Base-by-base conservation (phyloP, 2,797 vertebrate species). In the Gobionotothen gibberifrons region DNA sequence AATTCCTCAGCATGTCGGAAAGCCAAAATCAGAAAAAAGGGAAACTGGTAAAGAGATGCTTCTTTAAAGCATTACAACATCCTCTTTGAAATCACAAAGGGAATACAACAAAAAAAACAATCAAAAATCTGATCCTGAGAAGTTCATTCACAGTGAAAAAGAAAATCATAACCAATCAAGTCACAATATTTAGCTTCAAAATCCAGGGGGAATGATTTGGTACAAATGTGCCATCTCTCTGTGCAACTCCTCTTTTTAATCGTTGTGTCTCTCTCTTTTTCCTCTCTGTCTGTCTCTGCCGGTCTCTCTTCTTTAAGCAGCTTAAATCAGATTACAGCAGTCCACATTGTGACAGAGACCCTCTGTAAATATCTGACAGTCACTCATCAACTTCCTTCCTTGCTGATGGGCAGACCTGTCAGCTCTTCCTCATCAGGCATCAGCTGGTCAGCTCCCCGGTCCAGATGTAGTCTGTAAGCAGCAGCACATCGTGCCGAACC, bases 281-380 rank as follows among this genome's bases (percentile, higher is more conserved):
- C 11, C 22, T 19, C 32, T 48, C 72, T 46, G 52, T 47, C 76
- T 74, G 54, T 66, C 51, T 52, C 21, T 19, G 59, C 16, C 42
- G 10, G 52, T 67, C 77, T 69, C 36, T 85, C 83, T 71, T 92
- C 87, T 81, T 86, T 92, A 93, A 94, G 88, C 89, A 83, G 90
- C 87, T 93, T 92, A 89, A 74, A 85, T 81, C 86, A 90, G 90
- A 94, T 90, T 87, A 93, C 62, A 78, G 81, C 86, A 63, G 76
- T 77, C 83, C 77, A 86, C 78, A 88, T 77, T 80, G 64, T 78
- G 75, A 90, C 49, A 81, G 74, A 85, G 78, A 84, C 66, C 79
- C 66, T 77, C 72, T n/a, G n/a, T 87, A 74, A 78, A 69, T 73
- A 79, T 74, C 42, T 73, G 81, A 85, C 68, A 79, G 22, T 78